Conservation (phyloP, 2,113 vertebrate species). For the Trochalopteron elliotii region DNA sequence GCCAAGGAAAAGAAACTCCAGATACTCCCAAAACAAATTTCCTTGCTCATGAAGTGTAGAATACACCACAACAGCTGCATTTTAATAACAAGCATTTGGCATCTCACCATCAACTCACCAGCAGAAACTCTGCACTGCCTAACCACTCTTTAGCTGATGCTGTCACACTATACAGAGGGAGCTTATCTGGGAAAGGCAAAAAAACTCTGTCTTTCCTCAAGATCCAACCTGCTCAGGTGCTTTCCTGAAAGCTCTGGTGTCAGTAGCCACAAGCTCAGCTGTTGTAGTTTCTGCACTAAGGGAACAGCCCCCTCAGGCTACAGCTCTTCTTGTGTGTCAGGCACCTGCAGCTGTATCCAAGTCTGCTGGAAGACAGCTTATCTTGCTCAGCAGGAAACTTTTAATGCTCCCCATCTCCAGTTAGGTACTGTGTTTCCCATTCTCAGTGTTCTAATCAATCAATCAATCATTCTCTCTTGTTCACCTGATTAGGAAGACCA, state of each 20-base stretch:
- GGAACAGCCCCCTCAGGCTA: background rate
- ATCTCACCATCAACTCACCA: background rate
- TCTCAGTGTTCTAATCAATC: background rate
- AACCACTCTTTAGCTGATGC: background rate
- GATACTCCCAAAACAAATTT: background rate
- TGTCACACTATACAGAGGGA: background rate
- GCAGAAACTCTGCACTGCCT: background rate
- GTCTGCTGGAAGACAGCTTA: background rate
- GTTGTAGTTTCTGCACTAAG: background rate
- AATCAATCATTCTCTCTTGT: background rate
- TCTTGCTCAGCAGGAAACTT: background rate
- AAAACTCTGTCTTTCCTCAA: background rate
- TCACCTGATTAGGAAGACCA: background rate
- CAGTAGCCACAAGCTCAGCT: background rate
- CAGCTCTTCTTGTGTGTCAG: fast-evolving
- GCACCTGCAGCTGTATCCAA: background rate
- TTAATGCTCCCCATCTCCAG: background rate
- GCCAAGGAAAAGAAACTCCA: background rate
- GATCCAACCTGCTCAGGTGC: background rate
- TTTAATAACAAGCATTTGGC: background rate
- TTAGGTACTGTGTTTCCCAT: background rate
- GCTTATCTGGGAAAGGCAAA: background rate
- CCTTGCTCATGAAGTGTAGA: background rate
- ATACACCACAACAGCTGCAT: background rate
- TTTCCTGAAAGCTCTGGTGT: background rate